Evolutionary conservation across 2,888 invertebrate genomes (phyloP), one percentile per base, ranked within the genome.

Genomic region (Scaptomyza flava): DNA sequence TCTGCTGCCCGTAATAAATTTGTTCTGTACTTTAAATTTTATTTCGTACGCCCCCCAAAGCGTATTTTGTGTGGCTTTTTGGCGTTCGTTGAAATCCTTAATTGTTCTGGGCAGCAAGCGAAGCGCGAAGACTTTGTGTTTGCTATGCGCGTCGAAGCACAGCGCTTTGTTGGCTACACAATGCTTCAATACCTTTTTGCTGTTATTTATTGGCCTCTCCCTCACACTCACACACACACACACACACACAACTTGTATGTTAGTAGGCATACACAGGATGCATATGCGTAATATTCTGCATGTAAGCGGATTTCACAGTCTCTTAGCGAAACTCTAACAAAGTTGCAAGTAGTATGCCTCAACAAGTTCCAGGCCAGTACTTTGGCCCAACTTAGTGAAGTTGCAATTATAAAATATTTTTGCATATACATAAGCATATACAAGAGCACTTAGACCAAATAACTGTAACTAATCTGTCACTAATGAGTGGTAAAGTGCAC

Each of bases 401-500:
- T 58, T 66, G 63, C 54, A 74, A 70, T 74, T 74, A 65, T 45
- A 66, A 67, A 43, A 31, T 38, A n/a, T 33, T 38, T 33, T 50
- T 41, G 66, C 47, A 48, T 67, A 67, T 66, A 36, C 43, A 57
- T 45, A 17, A 57, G 33, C 47, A 30, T 23, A 17, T 6, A 8
- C 14, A 38, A 50, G 46, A 38, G 38, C 47, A 64, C 52, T 58
- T 34, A 41, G 43, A 43, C 42, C 56, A 42, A 47, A 45, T 31
- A 72, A 64, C 63, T 79, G 60, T 53, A 77, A 51, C 78, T 73
- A 86, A 87, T 74, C 68, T 73, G 75, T 68, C 69, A 66, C 84
- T 86, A 81, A 81, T 81, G 81, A 81, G 84, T 86, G 84, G 69
- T 69, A 68, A 86, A 81, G 67, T 81, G 69, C 75, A 75, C 81